Conservation (phyloP, 2,888 invertebrate genomes). For the Cremastobaeus sp. region DNA sequence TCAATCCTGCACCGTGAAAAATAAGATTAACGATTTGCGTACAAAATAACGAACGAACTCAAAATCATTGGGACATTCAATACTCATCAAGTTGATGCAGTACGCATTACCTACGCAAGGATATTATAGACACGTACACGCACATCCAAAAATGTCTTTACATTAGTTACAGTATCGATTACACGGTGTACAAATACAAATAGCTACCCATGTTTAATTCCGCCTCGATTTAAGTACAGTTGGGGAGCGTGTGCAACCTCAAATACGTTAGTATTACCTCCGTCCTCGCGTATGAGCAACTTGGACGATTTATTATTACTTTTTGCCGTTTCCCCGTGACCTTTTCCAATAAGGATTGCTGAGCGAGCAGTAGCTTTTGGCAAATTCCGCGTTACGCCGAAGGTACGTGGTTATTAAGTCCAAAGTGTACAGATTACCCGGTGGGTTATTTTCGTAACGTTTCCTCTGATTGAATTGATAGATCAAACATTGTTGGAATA, state of each 20-base stretch:
- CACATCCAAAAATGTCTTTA: conserved; percentile 67
- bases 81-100: conserved; percentile 20
- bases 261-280: conserved; percentile 7
- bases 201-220: conserved; percentile 14
- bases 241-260: conserved; percentile 29
- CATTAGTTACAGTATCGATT: conserved; percentile 64
- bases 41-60: too few species aligned
- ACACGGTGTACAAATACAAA: conserved; percentile 65
- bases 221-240: conserved; percentile 28
- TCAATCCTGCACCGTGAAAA: too few species aligned
- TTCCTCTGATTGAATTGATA: conserved; percentile 14
- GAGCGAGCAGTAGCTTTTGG: conserved; percentile 27
- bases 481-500: conserved; percentile 18
- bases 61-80: too few species aligned
- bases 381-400: conserved; percentile 38
- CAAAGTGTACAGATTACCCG: conserved; percentile 35
- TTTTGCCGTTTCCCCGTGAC: conserved; percentile 27
- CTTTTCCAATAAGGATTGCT: conserved; percentile 41
- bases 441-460: conserved; percentile 27
- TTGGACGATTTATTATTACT: conserved; percentile 41
- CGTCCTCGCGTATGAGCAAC: conserved; percentile 33
- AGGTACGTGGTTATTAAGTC: conserved; percentile 41
- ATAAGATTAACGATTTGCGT: too few species aligned
- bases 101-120: conserved; percentile 62
- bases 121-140: conserved; percentile 72